Evolutionary conservation across 2,113 vertebrate genomes (phyloP).

Genomic region (Arvicanthis niloticus): DNA sequence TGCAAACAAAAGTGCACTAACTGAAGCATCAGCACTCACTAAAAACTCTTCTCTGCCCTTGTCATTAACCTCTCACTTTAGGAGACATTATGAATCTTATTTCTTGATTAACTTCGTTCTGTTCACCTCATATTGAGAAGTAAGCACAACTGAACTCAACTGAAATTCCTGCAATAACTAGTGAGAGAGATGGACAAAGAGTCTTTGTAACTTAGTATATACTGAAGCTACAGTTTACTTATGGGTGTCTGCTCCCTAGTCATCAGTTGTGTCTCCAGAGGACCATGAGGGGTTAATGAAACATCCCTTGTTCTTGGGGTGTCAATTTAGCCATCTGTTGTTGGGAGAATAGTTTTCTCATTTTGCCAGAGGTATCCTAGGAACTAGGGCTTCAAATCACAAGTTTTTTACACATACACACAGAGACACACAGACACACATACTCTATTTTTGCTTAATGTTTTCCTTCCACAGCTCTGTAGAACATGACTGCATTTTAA

Average conservation of each 20-base stretch:
- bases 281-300: background rate
- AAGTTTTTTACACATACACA: background rate
- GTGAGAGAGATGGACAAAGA: background rate
- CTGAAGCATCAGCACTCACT: background rate
- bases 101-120: conserved; percentile 27
- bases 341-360: background rate
- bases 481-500: background rate
- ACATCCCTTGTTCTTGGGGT: background rate
- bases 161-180: background rate
- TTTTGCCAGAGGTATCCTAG: background rate
- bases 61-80: conserved; percentile 21
- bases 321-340: background rate
- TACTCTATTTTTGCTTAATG: background rate
- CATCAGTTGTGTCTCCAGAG: background rate
- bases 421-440: background rate
- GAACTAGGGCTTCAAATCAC: background rate
- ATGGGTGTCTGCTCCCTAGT: background rate
- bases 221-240: background rate
- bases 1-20: background rate
- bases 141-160: background rate
- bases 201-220: background rate
- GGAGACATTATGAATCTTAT: background rate
- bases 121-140: conserved; percentile 17
- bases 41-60: background rate
- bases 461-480: background rate